phyloP scores from a whole-genome alignment of 2,797 vertebrate species.

The Crenuchus spilurus region DNA sequence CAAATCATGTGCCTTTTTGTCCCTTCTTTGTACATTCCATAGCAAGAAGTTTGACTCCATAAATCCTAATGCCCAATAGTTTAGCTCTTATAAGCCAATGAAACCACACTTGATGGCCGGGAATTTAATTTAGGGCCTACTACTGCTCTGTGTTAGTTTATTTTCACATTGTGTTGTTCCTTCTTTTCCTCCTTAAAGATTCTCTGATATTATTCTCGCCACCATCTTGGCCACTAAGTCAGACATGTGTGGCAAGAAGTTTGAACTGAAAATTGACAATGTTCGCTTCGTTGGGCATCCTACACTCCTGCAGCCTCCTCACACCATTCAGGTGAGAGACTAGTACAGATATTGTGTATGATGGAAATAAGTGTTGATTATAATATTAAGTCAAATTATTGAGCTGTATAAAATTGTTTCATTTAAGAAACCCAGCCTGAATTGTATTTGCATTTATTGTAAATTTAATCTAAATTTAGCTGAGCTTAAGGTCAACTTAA shows the following conservation, averaged over 20 bases:
- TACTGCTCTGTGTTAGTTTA: background rate
- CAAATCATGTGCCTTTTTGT: conserved; percentile 59
- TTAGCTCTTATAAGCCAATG: conserved; percentile 24
- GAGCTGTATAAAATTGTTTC: no score
- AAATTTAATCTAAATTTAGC: no score
- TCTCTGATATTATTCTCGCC: conserved; percentile 96
- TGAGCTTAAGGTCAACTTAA: background rate
- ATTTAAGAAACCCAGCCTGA: no score
- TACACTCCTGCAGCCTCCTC: conserved; percentile 89
- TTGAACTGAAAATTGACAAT: conserved; percentile 98
- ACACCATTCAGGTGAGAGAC: conserved; percentile 85
- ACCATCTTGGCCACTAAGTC: conserved; percentile 98
- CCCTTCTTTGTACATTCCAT: conserved; percentile 7
- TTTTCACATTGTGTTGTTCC: conserved; percentile 1
- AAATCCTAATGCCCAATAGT: conserved; percentile 22
- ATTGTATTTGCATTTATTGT: no score
- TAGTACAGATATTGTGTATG: no score
- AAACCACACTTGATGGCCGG: conserved; percentile 23
- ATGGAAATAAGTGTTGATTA: background rate
- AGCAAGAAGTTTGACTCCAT: conserved; percentile 28
- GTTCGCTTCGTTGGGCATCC: conserved; percentile 97
- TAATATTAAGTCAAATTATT: no score
- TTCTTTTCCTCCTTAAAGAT: conserved; percentile 74
- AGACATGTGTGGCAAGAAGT: conserved; percentile 98
- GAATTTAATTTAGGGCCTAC: conserved; percentile 12